phyloP scores from a whole-genome alignment of 2,888 invertebrate genomes.

The Anorthoa munda region DNA sequence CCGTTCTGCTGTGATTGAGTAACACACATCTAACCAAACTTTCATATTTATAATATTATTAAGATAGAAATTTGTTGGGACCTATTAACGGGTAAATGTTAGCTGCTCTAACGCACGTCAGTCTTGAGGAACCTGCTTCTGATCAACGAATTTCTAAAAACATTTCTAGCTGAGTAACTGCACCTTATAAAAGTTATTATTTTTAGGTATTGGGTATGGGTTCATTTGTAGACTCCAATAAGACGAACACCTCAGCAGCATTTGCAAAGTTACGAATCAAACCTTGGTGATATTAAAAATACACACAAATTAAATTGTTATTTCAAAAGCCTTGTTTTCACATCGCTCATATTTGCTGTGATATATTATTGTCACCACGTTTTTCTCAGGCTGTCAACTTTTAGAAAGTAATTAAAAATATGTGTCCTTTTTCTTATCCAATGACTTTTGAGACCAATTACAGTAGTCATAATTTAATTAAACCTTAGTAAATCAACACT shows the following conservation, averaged over 20 bases:
- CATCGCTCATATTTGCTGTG: background rate
- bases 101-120: background rate
- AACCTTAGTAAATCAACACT: conserved; percentile 29
- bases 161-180: background rate
- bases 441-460: conserved; percentile 34
- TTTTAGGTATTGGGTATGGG: no score
- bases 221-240: background rate
- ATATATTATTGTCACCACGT: conserved; percentile 3
- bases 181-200: no score
- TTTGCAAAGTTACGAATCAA: background rate
- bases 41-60: no score
- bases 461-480: conserved; percentile 34
- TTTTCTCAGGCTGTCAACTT: conserved; percentile 46
- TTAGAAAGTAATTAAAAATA: conserved; percentile 51
- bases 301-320: conserved; percentile 9
- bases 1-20: no score
- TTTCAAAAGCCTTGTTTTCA: conserved; percentile 5
- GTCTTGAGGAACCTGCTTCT: background rate
- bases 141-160: background rate
- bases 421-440: conserved; percentile 25
- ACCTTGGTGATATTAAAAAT: background rate
- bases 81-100: no score
- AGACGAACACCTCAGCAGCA: background rate
- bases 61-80: background rate
- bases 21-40: no score